A percentile compares a stretch with the other conserved stretches of the same genome.
Evolutionary conservation across 30 jellyfish, hydroid and myxozoan species (phyloP).

Genomic region (Hydractinia symbiolongicarpus): DNA sequence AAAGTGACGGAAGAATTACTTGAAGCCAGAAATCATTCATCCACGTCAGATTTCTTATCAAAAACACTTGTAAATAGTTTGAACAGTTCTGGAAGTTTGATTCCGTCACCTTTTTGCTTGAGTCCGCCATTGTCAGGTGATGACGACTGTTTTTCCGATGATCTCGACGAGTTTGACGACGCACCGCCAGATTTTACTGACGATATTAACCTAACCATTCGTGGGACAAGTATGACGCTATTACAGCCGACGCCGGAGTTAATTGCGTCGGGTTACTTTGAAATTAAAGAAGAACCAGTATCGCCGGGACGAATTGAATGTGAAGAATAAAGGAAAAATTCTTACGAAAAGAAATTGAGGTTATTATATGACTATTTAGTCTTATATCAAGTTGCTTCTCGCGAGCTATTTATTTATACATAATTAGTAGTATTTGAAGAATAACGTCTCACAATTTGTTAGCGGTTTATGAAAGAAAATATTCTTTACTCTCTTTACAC

Average conservation of each 20-base stretch:
- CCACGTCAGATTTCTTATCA: constrained; percentile 54
- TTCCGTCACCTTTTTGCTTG: constrained; percentile 81
- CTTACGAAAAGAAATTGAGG: too few relatives aligned
- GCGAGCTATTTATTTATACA: too few relatives aligned
- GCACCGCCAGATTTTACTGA: constrained; percentile 71
- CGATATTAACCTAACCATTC: constrained; percentile 75
- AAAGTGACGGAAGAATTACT: constrained; percentile 78
- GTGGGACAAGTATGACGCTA: constrained; percentile 81
- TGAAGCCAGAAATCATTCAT: constrained; percentile 70
- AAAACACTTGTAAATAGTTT: constrained; percentile 19
- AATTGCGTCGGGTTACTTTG: constrained; percentile 16
- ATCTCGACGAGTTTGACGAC: constrained; percentile 33
- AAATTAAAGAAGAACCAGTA: constrained; percentile 68
- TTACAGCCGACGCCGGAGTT: constrained; percentile 49
- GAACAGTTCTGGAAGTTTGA: constrained; percentile 46
- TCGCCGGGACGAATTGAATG: constrained; percentile 41
- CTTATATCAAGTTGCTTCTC: too few relatives aligned
- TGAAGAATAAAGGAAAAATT: background rate
- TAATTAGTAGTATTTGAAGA: too few relatives aligned
- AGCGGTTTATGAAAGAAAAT: too few relatives aligned
- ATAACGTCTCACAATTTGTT: too few relatives aligned
- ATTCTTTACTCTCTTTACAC: too few relatives aligned
- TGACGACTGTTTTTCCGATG: constrained; percentile 28
- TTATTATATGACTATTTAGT: too few relatives aligned
- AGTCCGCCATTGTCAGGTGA: constrained; percentile 82